Conservation (phyloP, 1,140 invertebrate genomes). For the Druon quercuslanigerum region DNA sequence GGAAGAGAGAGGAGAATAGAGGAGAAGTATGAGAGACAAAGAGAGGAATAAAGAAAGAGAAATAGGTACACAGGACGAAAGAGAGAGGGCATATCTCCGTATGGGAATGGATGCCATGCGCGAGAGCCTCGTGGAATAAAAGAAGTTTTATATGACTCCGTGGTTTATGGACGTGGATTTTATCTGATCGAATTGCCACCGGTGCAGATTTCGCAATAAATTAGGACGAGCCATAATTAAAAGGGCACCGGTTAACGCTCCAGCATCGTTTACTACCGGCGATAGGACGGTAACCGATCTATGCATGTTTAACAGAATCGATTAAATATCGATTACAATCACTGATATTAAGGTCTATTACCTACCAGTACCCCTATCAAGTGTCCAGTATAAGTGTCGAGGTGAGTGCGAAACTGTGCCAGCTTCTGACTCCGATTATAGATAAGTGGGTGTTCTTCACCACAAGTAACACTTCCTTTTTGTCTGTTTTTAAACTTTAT, state of each 20-base stretch:
- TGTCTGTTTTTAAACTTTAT: constrained; percentile 1
- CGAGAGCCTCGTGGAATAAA: constrained; percentile 51
- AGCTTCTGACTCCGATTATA: constrained; percentile 1
- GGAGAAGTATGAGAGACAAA: background rate
- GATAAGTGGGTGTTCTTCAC: background rate
- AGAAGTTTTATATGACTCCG: constrained; percentile 69
- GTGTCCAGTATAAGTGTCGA: constrained; percentile 20
- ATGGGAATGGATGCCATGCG: constrained; percentile 10
- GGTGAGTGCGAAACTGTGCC: background rate
- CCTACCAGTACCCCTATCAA: background rate
- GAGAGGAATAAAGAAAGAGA: background rate
- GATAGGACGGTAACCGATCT: constrained; percentile 22
- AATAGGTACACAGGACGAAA: constrained; percentile 33
- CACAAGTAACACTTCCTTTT: background rate
- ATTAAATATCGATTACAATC: constrained; percentile 32
- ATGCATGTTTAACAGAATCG: constrained; percentile 26
- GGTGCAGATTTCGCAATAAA: constrained; percentile 71
- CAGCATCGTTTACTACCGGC: background rate
- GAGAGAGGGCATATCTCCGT: background rate
- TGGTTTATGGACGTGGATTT: constrained; percentile 69
- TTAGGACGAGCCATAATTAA: constrained; percentile 69
- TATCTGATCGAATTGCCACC: constrained; percentile 72
- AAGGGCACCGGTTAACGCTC: constrained; percentile 56
- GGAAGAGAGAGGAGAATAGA: background rate
- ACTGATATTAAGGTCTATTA: constrained; percentile 26